Percentiles rank a stretch among this genome's conserved stretches.
These are phyloP conservation scores for Eupeodes corollae DNA, from an alignment of 1,140 invertebrate genomes.

Conservation along the genomic window DNA sequence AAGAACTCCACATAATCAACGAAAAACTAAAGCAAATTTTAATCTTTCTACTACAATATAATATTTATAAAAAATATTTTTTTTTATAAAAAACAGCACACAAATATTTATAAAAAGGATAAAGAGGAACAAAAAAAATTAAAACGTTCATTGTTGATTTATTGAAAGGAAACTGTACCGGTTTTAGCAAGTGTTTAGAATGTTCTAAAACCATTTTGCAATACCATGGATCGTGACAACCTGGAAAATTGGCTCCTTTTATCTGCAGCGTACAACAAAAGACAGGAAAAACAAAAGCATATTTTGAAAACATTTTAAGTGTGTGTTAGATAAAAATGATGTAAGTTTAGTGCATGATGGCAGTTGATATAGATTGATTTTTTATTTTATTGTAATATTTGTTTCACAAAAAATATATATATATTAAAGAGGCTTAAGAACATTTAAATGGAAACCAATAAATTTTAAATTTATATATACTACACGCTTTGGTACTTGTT, in stretches of 20 bases:
- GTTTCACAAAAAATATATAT: too few species aligned
- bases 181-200: conserved; percentile 84
- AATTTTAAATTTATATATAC: too few species aligned
- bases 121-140: not conserved
- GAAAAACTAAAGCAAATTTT: not conserved
- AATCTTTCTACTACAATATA: not conserved
- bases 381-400: not conserved
- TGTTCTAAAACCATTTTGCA: conserved; percentile 87
- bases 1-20: not conserved
- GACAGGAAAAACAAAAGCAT: not conserved
- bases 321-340: not conserved
- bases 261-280: conserved; percentile 54
- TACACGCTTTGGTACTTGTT: too few species aligned
- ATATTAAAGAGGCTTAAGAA: too few species aligned
- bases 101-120: not conserved
- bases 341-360: not conserved
- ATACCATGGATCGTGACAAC: conserved; percentile 86
- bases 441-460: too few species aligned
- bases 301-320: not conserved
- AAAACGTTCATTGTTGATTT: not conserved
- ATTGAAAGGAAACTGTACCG: conserved; percentile 53
- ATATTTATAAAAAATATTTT: too few species aligned
- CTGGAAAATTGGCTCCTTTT: conserved; percentile 88
- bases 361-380: not conserved
- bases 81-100: too few species aligned